Base-by-base conservation (phyloP, 2,113 vertebrate genomes). In the Fulica atra region DNA sequence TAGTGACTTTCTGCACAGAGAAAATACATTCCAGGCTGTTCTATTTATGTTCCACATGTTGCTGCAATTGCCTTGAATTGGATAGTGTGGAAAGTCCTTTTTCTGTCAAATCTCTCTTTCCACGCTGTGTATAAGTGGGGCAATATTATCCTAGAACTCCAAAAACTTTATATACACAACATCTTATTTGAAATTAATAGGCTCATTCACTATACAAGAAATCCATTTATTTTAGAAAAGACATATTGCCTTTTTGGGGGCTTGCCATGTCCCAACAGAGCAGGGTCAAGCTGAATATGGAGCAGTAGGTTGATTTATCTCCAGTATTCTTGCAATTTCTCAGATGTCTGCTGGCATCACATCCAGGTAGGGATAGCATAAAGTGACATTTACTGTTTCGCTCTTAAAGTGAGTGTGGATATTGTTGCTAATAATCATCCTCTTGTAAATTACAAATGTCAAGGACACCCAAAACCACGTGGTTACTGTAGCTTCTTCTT, bases 31-130 rank as follows among this genome's bases (percentile, higher is more conserved):
- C 93, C 91, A 96, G 81, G 93, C 93, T 94, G 53, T 97, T 97
- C 97, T 97, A 97, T 97, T 98, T 97, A 97, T 96, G 96, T 96
- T 93, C 96, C 94, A 93, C 92, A 79, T 81, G 77, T 97, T 97
- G 92, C 95, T 96, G 95, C 90, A 91, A 96, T 97, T 98, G 93
- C 95, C 95, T 96, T 96, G 81, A 96, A 88, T 79, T 82, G 97
- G 96, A 96, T 85, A 92, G 93, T 79, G 93, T 81, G 84, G 96
- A 97, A 97, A 98, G 97, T 96, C 95, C 92, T 97, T 94, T 94
- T 94, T 81, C 83, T 71, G 19, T 19, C 60, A 78, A 74, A 84
- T 93, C 72, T 92, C 8, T 74, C 77, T 95, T 72, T 81, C 57
- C 44, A 29, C 44, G 57, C 42, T 74, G 50, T 21, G 35, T 71